Conservation (phyloP, 2,797 vertebrate genomes). For the Chloroceryle amazona region DNA sequence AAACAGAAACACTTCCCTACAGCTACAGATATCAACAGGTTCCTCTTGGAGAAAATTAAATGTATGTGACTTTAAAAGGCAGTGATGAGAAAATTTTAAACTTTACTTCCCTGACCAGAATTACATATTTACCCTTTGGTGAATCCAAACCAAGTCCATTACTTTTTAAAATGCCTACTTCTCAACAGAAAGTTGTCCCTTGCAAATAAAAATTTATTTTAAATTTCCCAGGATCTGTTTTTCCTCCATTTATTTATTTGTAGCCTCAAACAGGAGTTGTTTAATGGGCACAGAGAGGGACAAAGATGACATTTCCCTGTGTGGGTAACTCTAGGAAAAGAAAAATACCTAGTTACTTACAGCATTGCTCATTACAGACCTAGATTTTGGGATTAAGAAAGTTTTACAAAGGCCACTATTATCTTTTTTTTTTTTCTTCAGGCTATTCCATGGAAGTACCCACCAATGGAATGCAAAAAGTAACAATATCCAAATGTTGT, state of each 20-base stretch:
- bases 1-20: neutral
- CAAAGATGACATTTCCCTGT: neutral
- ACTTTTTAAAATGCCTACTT: neutral
- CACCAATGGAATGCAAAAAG: neutral
- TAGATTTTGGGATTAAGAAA: neutral
- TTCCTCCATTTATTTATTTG: neutral
- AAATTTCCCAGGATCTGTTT: neutral
- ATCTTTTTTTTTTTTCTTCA: neutral
- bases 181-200: neutral
- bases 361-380: neutral
- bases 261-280: neutral
- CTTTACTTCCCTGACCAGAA: neutral
- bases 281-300: neutral
- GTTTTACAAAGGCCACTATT: neutral
- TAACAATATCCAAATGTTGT: neutral
- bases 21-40: neutral
- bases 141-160: neutral
- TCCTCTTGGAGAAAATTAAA: neutral
- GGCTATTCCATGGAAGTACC: neutral
- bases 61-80: neutral
- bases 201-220: neutral
- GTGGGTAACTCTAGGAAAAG: neutral
- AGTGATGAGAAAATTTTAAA: neutral
- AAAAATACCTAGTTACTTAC: neutral
- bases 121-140: neutral